These are phyloP conservation scores for Astur gentilis DNA, from an alignment of 2,113 vertebrate genomes.

Conservation along the genomic window DNA sequence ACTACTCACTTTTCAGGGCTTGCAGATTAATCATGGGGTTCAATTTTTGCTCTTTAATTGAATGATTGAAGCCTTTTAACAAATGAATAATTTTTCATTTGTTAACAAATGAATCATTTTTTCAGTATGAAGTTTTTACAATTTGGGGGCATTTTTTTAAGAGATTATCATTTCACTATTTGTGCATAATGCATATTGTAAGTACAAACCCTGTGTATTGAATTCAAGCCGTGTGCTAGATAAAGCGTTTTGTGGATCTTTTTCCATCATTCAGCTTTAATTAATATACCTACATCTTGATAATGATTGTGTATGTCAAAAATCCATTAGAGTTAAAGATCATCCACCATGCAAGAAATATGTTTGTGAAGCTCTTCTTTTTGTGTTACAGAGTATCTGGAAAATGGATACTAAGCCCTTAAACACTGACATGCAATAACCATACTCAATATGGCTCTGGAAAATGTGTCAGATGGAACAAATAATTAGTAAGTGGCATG, in stretches of 20 bases:
- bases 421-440: conserved; percentile 54
- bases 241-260: not conserved
- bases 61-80: not conserved
- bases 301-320: conserved; percentile 12
- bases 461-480: conserved; percentile 68
- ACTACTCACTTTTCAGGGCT: not conserved
- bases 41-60: not conserved
- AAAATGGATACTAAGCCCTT: conserved; percentile 52
- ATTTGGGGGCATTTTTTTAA: not conserved
- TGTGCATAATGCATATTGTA: not conserved
- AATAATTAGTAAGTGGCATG: conserved; percentile 71
- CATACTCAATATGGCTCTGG: conserved; percentile 50
- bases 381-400: conserved; percentile 17
- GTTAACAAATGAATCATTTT: not conserved
- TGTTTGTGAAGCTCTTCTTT: conserved; percentile 35
- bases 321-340: conserved; percentile 28
- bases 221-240: not conserved
- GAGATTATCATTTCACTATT: not conserved
- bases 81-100: not conserved
- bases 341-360: conserved; percentile 20
- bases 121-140: not conserved
- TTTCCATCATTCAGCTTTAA: not conserved
- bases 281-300: conserved; percentile 34
- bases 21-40: not conserved
- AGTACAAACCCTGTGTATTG: not conserved